Evolutionary conservation across 2,113 vertebrate genomes (phyloP).

Genomic region (Eptesicus fuscus): DNA sequence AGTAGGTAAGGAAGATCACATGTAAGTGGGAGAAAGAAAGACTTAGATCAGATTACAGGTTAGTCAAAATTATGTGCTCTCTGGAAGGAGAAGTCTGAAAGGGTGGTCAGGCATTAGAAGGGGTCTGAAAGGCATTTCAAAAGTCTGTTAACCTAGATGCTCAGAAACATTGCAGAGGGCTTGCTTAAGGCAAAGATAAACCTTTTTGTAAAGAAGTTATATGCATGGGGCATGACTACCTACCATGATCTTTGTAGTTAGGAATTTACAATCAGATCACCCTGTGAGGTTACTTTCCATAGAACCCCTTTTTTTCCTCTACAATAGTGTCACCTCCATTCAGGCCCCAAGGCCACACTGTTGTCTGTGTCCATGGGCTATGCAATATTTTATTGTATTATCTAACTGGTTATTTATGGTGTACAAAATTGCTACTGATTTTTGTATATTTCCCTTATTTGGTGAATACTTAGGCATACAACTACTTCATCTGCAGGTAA

Average conservation of each 20-base stretch:
- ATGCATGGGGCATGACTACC: background rate
- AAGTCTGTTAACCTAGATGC: background rate
- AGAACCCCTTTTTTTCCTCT: no score
- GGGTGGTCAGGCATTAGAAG: background rate
- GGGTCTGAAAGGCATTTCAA: background rate
- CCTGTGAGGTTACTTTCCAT: background rate
- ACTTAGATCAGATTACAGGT: background rate
- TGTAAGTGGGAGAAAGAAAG: background rate
- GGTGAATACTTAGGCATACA: background rate
- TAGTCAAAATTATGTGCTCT: background rate
- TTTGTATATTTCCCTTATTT: background rate
- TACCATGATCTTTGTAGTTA: background rate
- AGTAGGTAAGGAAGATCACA: background rate
- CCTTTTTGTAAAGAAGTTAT: background rate
- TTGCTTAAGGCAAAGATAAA: background rate
- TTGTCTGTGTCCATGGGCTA: no score
- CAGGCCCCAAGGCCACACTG: no score
- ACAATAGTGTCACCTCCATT: background rate
- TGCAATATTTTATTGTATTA: background rate
- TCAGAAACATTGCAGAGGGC: background rate
- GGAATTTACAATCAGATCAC: background rate
- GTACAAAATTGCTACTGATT: background rate
- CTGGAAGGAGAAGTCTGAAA: background rate
- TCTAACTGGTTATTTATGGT: constrained; percentile 12
- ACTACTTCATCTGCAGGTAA: constrained; percentile 8